Percentiles rank a stretch among this genome's conserved stretches.
Evolutionary conservation across 37 sponge, comb jelly and placozoan species (phyloP).

Genomic region (Spongilla lacustris): DNA sequence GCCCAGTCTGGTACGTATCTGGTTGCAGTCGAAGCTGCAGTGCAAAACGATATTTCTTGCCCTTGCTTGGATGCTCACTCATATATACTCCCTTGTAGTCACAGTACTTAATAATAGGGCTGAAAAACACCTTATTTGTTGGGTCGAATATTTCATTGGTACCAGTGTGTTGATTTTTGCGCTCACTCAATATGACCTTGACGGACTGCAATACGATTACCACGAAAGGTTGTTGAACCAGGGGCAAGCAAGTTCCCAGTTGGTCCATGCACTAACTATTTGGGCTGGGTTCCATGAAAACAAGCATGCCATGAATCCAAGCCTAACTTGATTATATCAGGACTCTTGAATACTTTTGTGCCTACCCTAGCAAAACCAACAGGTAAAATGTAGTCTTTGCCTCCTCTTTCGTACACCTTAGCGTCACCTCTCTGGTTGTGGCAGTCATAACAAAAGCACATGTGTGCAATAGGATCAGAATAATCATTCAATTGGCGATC

Average conservation of each 20-base stretch:
- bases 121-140: conserved; percentile 20
- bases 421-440: conserved; percentile 1
- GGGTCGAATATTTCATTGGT: conserved; percentile 14
- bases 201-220: neutral
- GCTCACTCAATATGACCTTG: conserved; percentile 7
- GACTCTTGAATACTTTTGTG: conserved; percentile 8
- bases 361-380: conserved; percentile 32
- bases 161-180: conserved; percentile 21
- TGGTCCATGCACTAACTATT: neutral
- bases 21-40: conserved; percentile 34
- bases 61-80: conserved; percentile 6
- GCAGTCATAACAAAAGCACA: conserved; percentile 30
- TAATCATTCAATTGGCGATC: conserved; percentile 9
- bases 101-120: conserved; percentile 18
- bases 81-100: neutral
- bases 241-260: conserved; percentile 23
- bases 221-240: conserved; percentile 5
- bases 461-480: neutral
- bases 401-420: conserved; percentile 4
- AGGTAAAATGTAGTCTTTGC: conserved; percentile 14
- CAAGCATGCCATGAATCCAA: conserved; percentile 14
- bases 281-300: conserved; percentile 11
- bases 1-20: conserved; percentile 17
- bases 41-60: conserved; percentile 6
- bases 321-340: neutral